A percentile compares a stretch with the other conserved stretches of the same genome.
phyloP scores from a whole-genome alignment of 2,888 invertebrate species.

The Polietes domitor region DNA sequence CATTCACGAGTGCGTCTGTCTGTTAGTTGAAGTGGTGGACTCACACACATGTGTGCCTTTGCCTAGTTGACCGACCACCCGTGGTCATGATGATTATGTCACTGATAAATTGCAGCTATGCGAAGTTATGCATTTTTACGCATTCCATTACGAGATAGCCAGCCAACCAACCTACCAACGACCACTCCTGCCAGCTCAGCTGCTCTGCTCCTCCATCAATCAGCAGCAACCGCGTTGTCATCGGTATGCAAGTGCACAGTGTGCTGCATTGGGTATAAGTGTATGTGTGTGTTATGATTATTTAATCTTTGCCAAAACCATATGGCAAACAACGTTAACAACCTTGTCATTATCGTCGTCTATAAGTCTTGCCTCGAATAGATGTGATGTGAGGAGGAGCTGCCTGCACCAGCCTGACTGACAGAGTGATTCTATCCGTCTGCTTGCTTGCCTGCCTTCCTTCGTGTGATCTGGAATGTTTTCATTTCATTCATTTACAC shows the following conservation, averaged over 20 bases:
- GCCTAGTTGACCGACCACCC: constrained; percentile 37
- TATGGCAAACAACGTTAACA: constrained; percentile 39
- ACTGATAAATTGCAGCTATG: constrained; percentile 41
- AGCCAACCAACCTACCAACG: not conserved
- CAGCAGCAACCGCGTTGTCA: not conserved
- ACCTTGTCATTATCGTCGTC: constrained; percentile 16
- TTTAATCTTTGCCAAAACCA: constrained; percentile 62
- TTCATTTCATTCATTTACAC: constrained; percentile 49
- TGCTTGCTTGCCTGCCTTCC: not conserved
- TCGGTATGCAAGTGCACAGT: not conserved
- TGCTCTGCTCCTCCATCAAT: constrained; percentile 50
- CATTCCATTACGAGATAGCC: constrained; percentile 42
- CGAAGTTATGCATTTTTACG: constrained; percentile 32
- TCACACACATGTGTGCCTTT: too few species aligned
- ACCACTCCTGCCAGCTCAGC: constrained; percentile 17
- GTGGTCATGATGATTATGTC: constrained; percentile 47
- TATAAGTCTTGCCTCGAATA: too few species aligned
- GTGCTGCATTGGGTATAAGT: constrained; percentile 13
- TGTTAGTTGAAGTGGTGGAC: not conserved
- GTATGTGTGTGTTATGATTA: constrained; percentile 52
- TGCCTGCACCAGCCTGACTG: not conserved
- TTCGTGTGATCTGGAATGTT: constrained; percentile 33
- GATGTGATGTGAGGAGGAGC: not conserved
- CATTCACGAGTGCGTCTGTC: constrained; percentile 4
- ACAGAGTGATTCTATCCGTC: constrained; percentile 11